These are phyloP conservation scores for Nicator chloris DNA, from an alignment of 2,113 vertebrate species.

Conservation along the genomic window DNA sequence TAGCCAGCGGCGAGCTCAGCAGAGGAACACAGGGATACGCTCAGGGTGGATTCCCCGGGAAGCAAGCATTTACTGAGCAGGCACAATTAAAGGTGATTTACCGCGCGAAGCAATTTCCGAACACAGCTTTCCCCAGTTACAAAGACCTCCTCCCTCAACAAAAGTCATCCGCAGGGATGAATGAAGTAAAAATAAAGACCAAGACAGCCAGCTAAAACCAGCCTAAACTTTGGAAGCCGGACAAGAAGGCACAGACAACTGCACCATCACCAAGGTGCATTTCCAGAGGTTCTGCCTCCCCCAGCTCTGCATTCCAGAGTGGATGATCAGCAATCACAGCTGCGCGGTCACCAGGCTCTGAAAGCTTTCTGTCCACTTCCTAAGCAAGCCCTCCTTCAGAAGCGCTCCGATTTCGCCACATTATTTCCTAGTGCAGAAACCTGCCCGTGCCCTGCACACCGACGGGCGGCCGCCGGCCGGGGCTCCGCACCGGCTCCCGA, in stretches of 20 bases:
- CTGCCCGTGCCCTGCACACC: neutral
- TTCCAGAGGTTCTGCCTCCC: neutral
- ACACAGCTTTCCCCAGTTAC: neutral
- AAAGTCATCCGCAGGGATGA: neutral
- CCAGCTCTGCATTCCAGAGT: neutral
- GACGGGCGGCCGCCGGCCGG: neutral
- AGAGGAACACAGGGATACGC: rapidly evolving
- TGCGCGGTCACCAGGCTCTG: rapidly evolving
- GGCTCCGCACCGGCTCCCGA: neutral
- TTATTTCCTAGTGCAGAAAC: rapidly evolving
- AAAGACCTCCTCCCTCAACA: neutral
- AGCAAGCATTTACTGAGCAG: rapidly evolving
- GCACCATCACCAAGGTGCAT: rapidly evolving
- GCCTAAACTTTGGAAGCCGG: neutral
- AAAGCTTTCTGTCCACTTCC: rapidly evolving
- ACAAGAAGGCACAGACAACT: rapidly evolving
- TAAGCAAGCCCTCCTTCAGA: rapidly evolving
- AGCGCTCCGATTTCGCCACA: neutral
- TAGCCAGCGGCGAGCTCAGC: neutral
- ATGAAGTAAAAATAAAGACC: neutral
- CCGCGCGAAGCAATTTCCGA: rapidly evolving
- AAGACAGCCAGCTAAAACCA: neutral
- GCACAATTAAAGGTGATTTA: neutral
- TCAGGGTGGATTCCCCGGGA: neutral
- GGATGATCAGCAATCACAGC: neutral